Evolutionary conservation across 2,797 vertebrate genomes (phyloP).

Genomic region (Anguilla pacifica): DNA sequence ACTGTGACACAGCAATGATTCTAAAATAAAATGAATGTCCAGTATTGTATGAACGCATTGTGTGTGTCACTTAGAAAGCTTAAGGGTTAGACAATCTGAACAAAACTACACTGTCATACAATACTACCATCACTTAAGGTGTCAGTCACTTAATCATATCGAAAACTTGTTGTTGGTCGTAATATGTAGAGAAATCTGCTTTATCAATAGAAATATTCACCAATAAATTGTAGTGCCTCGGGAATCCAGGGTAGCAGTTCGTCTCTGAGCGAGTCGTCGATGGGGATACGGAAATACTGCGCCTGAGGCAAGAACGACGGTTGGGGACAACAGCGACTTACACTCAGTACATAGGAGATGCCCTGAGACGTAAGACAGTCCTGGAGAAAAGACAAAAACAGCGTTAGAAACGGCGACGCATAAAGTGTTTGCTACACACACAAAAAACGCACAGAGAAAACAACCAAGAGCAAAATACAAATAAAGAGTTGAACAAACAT

Average conservation of each 20-base stretch:
- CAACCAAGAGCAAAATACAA: not conserved
- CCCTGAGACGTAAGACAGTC: constrained; percentile 66
- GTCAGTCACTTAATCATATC: not conserved
- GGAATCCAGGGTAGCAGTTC: constrained; percentile 78
- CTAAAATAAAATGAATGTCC: not conserved
- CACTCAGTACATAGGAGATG: constrained; percentile 74
- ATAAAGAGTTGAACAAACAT: not conserved
- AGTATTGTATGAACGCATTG: not conserved
- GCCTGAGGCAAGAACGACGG: constrained; percentile 71
- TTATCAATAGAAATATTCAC: constrained; percentile 51
- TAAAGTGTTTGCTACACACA: not conserved
- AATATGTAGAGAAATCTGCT: not conserved
- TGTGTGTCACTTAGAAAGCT: not conserved
- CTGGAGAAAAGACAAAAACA: constrained; percentile 42
- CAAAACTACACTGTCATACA: not conserved
- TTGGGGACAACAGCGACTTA: constrained; percentile 75
- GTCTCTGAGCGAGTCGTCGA: constrained; percentile 74
- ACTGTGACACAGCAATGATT: not conserved
- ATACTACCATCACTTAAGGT: not conserved
- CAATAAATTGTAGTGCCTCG: constrained; percentile 73
- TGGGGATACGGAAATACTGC: constrained; percentile 73
- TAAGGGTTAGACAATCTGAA: not conserved
- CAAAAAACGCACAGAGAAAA: not conserved
- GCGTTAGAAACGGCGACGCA: not conserved
- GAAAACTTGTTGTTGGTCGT: not conserved